Base-by-base conservation (phyloP, 2,797 vertebrate genomes). In the Molothrus ater region DNA sequence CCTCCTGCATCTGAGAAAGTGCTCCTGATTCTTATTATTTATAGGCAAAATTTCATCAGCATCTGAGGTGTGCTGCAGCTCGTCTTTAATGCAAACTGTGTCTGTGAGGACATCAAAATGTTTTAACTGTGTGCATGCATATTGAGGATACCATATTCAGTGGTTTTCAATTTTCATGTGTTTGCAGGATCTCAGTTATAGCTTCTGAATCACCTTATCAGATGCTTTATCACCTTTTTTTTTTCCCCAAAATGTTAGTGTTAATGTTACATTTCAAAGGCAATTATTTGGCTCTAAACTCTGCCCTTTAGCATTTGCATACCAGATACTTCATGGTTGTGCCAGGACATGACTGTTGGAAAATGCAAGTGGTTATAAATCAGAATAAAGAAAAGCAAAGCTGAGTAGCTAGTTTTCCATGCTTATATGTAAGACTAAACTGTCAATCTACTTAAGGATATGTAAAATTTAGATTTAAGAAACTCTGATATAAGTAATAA, bases 221-320 rank as follows among this genome's bases (percentile, higher is more conserved):
- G 32, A 57, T 78, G 56, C 17, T 88, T 86, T 75, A 78, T 89
- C 53, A 31, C 24, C 25, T 36, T 43, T 40, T 72, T 29, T 26
- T 53, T 45, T n/a, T 45, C 11, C 21, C 20, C n/a, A 57, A 78
- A 92, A 79, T 40, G 3, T 8, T 69, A 8, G 8, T 73, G 48
- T 60, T 79, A 76, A 79, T 61, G 32, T 71, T 79, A 54, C 22
- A 28, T 88, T 95, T 93, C 86, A 84, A 89, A 87, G 53, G 68
- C 64, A 93, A 31, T 85, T 80, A 28, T 82, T 94, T 93, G 74
- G 48, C 86, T 95, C 73, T 81, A 85, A 86, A 82, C 53, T 50
- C 76, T 78, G 45, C 26, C 43, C 71, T 88, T 84, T 45, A 81
- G 40, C 11, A 88, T 95, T 93, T 95, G 54, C 83, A 82, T 94